Conservation (phyloP, 2,888 invertebrate species). For the Peribatodes rhomboidaria region DNA sequence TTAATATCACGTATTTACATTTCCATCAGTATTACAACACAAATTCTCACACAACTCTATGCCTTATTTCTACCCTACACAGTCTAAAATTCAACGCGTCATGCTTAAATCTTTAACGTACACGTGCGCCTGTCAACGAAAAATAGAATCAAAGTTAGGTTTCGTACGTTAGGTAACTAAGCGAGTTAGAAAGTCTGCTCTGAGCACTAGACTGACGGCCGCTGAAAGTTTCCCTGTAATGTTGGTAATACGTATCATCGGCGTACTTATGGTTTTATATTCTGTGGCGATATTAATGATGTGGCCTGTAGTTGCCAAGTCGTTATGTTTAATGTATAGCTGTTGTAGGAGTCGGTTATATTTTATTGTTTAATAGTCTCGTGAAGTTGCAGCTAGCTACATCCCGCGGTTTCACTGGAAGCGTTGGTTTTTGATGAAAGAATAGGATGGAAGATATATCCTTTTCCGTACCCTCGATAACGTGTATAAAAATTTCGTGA, state of each 20-base stretch:
- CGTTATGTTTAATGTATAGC: not conserved
- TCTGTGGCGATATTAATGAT: not conserved
- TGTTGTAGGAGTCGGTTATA: no score
- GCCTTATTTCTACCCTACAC: conserved; percentile 23
- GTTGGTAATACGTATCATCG: not conserved
- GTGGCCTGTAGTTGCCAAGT: not conserved
- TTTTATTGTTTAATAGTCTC: no score
- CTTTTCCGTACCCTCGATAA: no score
- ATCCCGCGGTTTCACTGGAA: no score
- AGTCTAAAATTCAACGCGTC: conserved; percentile 30
- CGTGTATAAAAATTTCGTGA: no score
- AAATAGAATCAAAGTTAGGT: conserved; percentile 44
- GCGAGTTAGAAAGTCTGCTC: conserved; percentile 32
- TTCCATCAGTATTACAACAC: not conserved
- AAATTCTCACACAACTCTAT: conserved; percentile 20
- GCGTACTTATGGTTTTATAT: not conserved
- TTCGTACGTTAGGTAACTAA: conserved; percentile 29
- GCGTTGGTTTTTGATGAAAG: no score
- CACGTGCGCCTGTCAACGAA: conserved; percentile 39
- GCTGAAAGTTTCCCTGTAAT: conserved; percentile 8
- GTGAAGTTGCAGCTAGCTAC: no score
- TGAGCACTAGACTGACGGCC: conserved; percentile 9
- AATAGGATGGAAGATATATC: no score
- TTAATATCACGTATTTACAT: no score
- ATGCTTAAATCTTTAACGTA: conserved; percentile 19